Evolutionary conservation across 2,888 invertebrate genomes (phyloP).

Genomic region (Mythimna albipuncta): DNA sequence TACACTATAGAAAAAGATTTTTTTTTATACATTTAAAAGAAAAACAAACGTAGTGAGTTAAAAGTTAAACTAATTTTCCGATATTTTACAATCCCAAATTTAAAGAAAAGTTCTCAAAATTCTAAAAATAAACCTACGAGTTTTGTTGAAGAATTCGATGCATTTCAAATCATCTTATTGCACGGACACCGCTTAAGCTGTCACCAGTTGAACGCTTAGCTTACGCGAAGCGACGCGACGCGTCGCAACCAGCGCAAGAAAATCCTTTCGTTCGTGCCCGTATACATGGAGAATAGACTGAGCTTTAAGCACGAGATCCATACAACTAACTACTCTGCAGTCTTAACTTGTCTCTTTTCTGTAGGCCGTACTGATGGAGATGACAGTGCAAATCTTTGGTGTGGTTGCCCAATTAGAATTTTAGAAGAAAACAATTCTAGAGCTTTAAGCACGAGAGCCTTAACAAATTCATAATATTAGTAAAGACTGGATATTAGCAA

Average conservation of each 20-base stretch:
- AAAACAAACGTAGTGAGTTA: too few relatives aligned
- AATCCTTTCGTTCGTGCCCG: not conserved
- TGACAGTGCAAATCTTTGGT: not conserved
- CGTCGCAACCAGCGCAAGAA: slow-evolving; percentile 1
- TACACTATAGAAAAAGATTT: too few relatives aligned
- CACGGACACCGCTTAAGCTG: slow-evolving; percentile 18
- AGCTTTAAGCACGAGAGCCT: too few relatives aligned
- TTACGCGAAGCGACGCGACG: not conserved
- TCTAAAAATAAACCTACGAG: not conserved
- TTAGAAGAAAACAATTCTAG: not conserved
- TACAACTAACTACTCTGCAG: not conserved
- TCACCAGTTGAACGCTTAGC: slow-evolving; percentile 25
- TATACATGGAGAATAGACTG: not conserved
- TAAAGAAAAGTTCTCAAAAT: too few relatives aligned
- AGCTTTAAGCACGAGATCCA: too few relatives aligned
- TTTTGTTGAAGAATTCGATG: slow-evolving; percentile 8
- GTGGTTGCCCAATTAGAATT: not conserved
- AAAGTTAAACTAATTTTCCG: too few relatives aligned
- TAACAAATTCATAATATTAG: too few relatives aligned
- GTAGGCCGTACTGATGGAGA: not conserved
- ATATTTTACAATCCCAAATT: too few relatives aligned
- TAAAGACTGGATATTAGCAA: too few relatives aligned
- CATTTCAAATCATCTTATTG: slow-evolving; percentile 18
- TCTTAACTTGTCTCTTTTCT: not conserved
- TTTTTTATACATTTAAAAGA: too few relatives aligned